phyloP scores from a whole-genome alignment of 2,113 vertebrate species.

The Zeus faber region DNA sequence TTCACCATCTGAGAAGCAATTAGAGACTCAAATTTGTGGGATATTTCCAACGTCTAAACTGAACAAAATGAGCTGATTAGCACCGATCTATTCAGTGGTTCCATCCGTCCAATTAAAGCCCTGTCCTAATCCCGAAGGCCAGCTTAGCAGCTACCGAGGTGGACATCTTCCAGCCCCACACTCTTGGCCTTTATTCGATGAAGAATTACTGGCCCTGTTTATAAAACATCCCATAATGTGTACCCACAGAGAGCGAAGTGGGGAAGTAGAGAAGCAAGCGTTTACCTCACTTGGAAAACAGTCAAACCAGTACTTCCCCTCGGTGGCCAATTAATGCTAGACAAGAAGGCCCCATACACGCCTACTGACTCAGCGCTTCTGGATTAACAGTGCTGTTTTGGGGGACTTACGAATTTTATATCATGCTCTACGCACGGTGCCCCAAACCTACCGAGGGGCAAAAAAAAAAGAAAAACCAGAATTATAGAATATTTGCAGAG shows the following conservation, averaged over 20 bases:
- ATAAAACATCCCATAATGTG: conserved; percentile 51
- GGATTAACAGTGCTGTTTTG: conserved; percentile 11
- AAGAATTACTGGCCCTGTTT: conserved; percentile 45
- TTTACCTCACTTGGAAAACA: conserved; percentile 33
- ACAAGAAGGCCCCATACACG: conserved; percentile 48
- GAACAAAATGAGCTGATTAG: too few relatives aligned
- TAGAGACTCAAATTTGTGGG: too few relatives aligned
- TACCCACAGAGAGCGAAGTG: conserved; percentile 41
- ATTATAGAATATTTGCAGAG: not conserved
- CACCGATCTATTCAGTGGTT: too few relatives aligned
- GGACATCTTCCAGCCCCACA: conserved; percentile 37
- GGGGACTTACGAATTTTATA: too few relatives aligned
- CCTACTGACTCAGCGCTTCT: conserved; percentile 53
- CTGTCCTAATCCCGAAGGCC: conserved; percentile 29
- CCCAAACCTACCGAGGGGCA: not conserved
- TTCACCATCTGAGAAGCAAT: too few relatives aligned
- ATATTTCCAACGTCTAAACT: too few relatives aligned
- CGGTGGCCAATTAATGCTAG: conserved; percentile 56
- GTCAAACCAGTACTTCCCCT: conserved; percentile 46
- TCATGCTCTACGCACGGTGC: too few relatives aligned
- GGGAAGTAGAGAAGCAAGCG: not conserved
- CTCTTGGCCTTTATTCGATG: conserved; percentile 43
- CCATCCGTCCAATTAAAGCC: too few relatives aligned
- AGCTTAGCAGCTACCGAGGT: conserved; percentile 27
- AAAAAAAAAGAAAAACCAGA: not conserved